Base-by-base conservation (phyloP, 1,140 invertebrate species). In the Listronotus oregonensis region DNA sequence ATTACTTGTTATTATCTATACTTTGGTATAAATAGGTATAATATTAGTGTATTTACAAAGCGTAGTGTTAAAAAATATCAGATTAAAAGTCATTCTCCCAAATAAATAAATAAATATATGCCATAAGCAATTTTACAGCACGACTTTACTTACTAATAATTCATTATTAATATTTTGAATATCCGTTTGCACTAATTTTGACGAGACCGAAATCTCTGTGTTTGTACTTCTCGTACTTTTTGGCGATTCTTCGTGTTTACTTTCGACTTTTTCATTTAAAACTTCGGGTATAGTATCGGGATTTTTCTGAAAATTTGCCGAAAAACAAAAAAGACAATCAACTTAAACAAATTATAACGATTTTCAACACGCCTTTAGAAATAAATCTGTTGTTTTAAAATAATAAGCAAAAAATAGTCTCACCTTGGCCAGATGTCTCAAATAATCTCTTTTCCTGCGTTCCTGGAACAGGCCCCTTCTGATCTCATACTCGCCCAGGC, bases 401-500 rank as follows among this genome's bases (percentile, higher is more conserved):
- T 3, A 27, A 27, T 3, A 27, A 27, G 5, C 42, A 51, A 51
- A 10, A 11, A 27, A 17, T 6, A 3, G 17, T 50, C 37, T 32
- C 69, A 85, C 83, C 79, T 83, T 79, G 54, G 82, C 80, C 12
- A 83, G 75, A 64, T 83, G 83, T 69, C 82, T 80, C 67, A 80
- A 74, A 71, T 83, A 84, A 72, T 84, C 83, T 34, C 75, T 75
- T 73, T 81, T 81, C 4, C 79, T 73, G 54, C 81, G 75, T 68
- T 81, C 80, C n/a, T 79, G 70, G 32, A 83, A 74, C 7, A 82
- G 78, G 60, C 81, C 80, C 50, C 80, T 65, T 32, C 81, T 71
- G 6, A 83, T 76, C 62, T 85, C 84, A 71, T 85, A 85, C 70
- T 84, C 81, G 3, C 84, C 84, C 7, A 85, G 76, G 0, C 83